phyloP scores from a whole-genome alignment of 1,140 invertebrate genomes.

The Drosophila burlai region DNA sequence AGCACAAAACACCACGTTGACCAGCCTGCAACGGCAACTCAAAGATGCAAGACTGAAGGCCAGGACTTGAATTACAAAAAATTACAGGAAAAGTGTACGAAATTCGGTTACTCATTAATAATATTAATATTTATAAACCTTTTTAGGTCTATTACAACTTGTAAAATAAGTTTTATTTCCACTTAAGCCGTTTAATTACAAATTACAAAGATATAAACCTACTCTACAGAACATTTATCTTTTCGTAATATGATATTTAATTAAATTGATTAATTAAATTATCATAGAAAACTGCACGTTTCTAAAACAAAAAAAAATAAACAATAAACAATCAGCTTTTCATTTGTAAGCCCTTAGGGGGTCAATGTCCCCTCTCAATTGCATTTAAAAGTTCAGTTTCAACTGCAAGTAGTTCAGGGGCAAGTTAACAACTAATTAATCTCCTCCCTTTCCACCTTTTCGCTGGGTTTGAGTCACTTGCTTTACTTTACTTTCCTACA shows the following conservation, averaged over 20 bases:
- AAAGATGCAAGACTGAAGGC: not conserved
- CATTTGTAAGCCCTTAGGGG: not conserved
- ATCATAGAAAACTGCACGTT: not conserved
- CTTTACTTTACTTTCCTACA: not conserved
- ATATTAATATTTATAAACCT: no score
- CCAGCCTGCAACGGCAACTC: not conserved
- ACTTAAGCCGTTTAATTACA: not conserved
- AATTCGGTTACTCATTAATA: not conserved
- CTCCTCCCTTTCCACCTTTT: constrained; percentile 13
- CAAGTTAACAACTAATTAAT: constrained; percentile 21
- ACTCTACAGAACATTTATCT: not conserved
- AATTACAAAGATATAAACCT: not conserved
- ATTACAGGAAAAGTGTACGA: not conserved
- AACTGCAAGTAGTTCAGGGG: constrained; percentile 1
- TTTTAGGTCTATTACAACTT: no score
- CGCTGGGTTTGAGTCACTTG: not conserved
- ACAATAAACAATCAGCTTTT: not conserved
- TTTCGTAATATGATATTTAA: not conserved
- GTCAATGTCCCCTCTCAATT: not conserved
- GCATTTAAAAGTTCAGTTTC: not conserved
- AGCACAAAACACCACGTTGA: not conserved
- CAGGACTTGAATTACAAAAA: not conserved
- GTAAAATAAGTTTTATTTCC: no score
- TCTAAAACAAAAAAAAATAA: not conserved
- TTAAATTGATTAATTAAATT: not conserved